Percentiles rank a stretch among this genome's conserved stretches.
These are phyloP conservation scores for Litoditis marina DNA, from an alignment of 2,888 invertebrate species.

Conservation along the genomic window DNA sequence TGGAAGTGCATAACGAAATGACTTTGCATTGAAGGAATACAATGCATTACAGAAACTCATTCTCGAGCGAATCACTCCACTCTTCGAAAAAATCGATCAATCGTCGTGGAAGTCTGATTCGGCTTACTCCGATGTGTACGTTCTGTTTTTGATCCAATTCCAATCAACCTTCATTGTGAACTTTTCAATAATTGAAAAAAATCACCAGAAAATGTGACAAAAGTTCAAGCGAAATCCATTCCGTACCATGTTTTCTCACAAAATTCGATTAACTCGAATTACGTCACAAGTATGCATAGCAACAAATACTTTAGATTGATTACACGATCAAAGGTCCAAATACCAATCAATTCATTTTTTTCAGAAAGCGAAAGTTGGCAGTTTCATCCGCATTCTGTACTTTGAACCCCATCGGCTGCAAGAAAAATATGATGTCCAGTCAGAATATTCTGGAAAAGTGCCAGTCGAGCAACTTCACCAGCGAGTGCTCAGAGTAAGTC, in stretches of 20 bases:
- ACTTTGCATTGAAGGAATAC: no score
- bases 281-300: no score
- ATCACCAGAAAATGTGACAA: neutral
- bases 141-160: no score
- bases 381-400: conserved; percentile 6
- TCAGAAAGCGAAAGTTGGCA: conserved; percentile 9
- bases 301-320: no score
- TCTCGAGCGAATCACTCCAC: conserved; percentile 6
- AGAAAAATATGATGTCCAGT: neutral
- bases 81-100: neutral
- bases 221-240: neutral
- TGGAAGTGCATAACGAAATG: no score
- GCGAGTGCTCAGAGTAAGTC: conserved; percentile 10
- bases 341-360: neutral
- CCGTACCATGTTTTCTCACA: neutral
- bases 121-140: neutral
- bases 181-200: no score
- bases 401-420: conserved; percentile 8
- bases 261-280: no score
- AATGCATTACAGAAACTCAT: no score
- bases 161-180: no score
- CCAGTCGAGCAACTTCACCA: conserved; percentile 4
- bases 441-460: conserved; percentile 1
- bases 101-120: neutral
- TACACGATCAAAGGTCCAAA: neutral